Evolutionary conservation across 2,113 vertebrate genomes (phyloP).

Genomic region (Tupaia chinensis): DNA sequence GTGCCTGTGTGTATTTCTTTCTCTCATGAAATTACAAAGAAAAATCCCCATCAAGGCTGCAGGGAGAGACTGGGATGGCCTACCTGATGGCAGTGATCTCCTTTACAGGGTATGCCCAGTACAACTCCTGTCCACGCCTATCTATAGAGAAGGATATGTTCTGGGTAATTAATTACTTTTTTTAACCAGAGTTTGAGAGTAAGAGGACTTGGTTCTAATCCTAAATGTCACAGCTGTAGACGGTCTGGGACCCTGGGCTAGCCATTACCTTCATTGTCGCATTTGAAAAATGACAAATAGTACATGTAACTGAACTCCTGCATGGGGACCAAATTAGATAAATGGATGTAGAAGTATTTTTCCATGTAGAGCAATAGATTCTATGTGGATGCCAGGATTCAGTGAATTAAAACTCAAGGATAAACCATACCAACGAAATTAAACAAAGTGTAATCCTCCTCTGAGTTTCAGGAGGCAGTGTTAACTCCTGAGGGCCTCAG

Average conservation of each 20-base stretch:
- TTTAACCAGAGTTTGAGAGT: neutral
- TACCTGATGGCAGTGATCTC: rapidly evolving
- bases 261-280: neutral
- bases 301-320: neutral
- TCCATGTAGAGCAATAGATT: neutral
- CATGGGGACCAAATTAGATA: neutral
- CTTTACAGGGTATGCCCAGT: neutral
- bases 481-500: neutral
- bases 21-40: too few relatives aligned
- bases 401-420: constrained; percentile 23
- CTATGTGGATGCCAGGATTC: neutral
- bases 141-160: neutral
- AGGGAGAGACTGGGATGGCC: too few relatives aligned
- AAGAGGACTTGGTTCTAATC: neutral
- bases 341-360: neutral
- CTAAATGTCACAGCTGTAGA: neutral
- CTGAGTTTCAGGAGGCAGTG: neutral
- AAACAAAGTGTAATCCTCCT: constrained; percentile 15
- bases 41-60: neutral
- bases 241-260: too few relatives aligned
- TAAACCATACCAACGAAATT: constrained; percentile 16
- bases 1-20: too few relatives aligned
- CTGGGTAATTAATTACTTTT: neutral
- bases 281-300: neutral
- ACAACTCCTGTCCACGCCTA: neutral